Evolutionary conservation across 1,140 invertebrate species (phyloP), one percentile per base, ranked within the genome.

Genomic region (Drosophila lacteicornis): DNA sequence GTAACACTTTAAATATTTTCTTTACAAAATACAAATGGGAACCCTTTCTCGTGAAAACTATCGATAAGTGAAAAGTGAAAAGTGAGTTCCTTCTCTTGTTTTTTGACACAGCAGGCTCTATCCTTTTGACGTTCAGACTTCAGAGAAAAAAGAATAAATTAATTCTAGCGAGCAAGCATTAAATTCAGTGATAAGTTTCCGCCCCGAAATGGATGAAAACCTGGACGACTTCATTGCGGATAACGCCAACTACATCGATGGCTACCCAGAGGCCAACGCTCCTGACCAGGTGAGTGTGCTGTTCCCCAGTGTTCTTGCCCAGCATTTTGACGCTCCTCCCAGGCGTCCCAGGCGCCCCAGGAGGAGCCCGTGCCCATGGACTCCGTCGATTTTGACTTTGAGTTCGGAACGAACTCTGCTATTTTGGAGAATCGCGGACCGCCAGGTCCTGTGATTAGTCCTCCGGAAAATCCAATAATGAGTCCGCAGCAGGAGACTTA

Each of bases 191-290:
- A 49, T 49, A 12, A 36, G 2, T 38, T 12, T 12, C 2, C 12
- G 11, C 12, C 36, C 36, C 36, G 12, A 9, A 7, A 63, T 66
- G 62, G 62, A 66, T 36, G 12, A 42, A 6, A 27, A 47, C 12
- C 53, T 66, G 0, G 11, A 57, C 7, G 51, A 46, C 0, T 66
- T 66, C 53, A 46, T 57, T 5, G 1, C 3, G 8, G 1, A 22
- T 0, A 33, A 67, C 36, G 43, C 45, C 2, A 40, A 27, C 15
- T 42, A 50, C 11, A 42, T 67, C 13, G 55, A 67, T 59, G 45
- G 50, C 4, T 50, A 60, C 30, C 25, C 22, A 2, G 65, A 60
- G 19, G 42, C n/a, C 0, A 12, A 36, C 4, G 4, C 25, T 9
- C 46, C 46, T 6, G 17, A 17, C 6, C 13, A 47, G 42, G 65